Conservation (phyloP, 1,140 invertebrate species). For the Batillaria attramentaria region DNA sequence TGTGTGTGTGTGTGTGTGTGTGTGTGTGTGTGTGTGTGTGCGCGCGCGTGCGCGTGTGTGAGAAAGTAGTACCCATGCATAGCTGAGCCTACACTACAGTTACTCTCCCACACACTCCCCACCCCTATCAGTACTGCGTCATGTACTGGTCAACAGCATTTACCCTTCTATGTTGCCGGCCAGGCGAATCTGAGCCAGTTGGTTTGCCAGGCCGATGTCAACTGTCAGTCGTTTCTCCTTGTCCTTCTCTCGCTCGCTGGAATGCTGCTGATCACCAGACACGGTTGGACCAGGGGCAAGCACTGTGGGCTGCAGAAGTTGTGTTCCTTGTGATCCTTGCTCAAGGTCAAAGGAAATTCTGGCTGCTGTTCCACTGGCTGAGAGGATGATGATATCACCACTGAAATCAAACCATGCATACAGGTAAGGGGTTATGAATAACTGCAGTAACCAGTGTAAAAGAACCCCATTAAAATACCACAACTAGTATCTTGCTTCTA, state of each 20-base stretch:
- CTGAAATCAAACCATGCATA: slow-evolving; percentile 72
- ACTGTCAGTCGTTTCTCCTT: slow-evolving; percentile 64
- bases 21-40: background rate
- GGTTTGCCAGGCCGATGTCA: slow-evolving; percentile 67
- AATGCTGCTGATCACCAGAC: slow-evolving; percentile 17
- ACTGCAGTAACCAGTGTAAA: background rate
- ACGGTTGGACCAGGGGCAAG: background rate
- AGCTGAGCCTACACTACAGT: background rate
- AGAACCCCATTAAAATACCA: too few species aligned
- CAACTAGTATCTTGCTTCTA: too few species aligned
- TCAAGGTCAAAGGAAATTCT: slow-evolving; percentile 76
- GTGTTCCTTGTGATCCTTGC: slow-evolving; percentile 25
- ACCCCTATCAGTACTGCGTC: too few species aligned
- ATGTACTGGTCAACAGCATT: background rate
- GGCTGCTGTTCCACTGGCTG: slow-evolving; percentile 93
- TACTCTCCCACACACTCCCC: too few species aligned
- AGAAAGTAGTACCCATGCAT: background rate
- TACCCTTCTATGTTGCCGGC: slow-evolving; percentile 24
- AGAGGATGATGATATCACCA: slow-evolving; percentile 95
- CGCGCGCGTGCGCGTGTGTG: background rate
- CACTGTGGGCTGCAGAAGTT: background rate
- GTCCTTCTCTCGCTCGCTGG: slow-evolving; percentile 58
- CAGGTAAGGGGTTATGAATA: background rate
- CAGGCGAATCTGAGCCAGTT: slow-evolving; percentile 46
- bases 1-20: background rate